A percentile compares a stretch with the other conserved stretches of the same genome.
phyloP scores from a whole-genome alignment of 2,113 vertebrate species.

The Semicossyphus pulcher region DNA sequence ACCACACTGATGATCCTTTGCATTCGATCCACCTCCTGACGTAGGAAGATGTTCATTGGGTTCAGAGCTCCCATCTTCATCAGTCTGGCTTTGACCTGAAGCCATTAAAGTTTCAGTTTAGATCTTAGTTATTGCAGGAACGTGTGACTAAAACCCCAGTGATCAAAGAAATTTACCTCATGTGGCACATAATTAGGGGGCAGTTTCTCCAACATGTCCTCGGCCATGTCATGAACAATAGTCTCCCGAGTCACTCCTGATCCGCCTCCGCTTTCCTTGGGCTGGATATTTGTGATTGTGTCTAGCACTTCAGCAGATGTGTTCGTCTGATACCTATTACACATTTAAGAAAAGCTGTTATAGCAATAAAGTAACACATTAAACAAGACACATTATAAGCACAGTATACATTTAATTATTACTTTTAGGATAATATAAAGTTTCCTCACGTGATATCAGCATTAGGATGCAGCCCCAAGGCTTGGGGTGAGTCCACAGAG shows the following conservation, averaged over 20 bases:
- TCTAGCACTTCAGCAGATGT: conserved; percentile 57
- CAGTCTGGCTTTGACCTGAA: conserved; percentile 56
- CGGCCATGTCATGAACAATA: conserved; percentile 52
- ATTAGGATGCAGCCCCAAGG: conserved; percentile 58
- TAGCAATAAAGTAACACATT: neutral
- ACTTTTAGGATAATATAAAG: too few relatives aligned
- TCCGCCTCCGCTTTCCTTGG: conserved; percentile 60
- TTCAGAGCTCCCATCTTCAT: conserved; percentile 58
- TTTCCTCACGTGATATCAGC: conserved; percentile 63
- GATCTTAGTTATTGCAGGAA: neutral
- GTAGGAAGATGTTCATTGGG: conserved; percentile 67
- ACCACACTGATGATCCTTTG: conserved; percentile 58
- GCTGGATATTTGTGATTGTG: conserved; percentile 68
- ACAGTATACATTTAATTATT: too few relatives aligned
- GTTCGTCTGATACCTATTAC: conserved; percentile 61
- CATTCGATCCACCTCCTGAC: conserved; percentile 71
- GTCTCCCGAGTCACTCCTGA: conserved; percentile 58
- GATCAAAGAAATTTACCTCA: conserved; percentile 43
- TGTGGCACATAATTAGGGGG: conserved; percentile 55
- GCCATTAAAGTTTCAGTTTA: neutral
- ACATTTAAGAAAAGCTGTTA: neutral
- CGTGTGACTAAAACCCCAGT: neutral
- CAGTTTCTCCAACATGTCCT: conserved; percentile 64
- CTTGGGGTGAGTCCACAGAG: conserved; percentile 48
- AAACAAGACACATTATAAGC: too few relatives aligned